Conservation (phyloP, 23 tunicate genomes). For the Clavelina lepadiformis region DNA sequence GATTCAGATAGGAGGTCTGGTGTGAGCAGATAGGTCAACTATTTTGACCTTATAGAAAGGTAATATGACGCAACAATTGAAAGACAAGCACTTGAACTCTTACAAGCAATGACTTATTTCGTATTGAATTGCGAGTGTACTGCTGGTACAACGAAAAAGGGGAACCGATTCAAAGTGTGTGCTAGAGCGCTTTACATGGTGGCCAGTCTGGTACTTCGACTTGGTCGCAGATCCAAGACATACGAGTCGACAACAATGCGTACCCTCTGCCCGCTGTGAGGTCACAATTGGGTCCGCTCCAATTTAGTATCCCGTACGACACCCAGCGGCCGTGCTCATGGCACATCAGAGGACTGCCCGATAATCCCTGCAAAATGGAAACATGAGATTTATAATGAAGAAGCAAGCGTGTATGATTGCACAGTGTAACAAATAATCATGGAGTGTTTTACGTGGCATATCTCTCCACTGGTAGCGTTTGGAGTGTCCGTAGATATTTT, state of each 20-base stretch:
- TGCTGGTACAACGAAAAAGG: no score
- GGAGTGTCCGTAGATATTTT: neutral
- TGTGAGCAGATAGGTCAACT: no score
- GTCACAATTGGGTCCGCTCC: slow-evolving; percentile 68
- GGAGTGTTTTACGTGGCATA: slow-evolving; percentile 1
- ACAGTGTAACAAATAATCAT: no score
- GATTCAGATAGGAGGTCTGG: no score
- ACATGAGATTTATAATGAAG: neutral
- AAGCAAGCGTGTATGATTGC: no score
- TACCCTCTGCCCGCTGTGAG: slow-evolving; percentile 48
- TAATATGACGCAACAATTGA: no score
- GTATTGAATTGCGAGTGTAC: no score
- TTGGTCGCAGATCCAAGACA: slow-evolving; percentile 52
- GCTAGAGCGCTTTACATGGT: no score
- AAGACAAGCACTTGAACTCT: no score
- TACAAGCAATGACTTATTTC: no score
- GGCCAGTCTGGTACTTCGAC: neutral
- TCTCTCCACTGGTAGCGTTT: neutral
- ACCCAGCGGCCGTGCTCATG: slow-evolving; percentile 80
- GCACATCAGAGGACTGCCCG: slow-evolving; percentile 68
- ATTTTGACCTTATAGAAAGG: no score
- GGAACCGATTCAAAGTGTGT: no score
- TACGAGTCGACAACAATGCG: slow-evolving; percentile 61
- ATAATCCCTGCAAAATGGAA: slow-evolving; percentile 45
- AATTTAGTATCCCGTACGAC: slow-evolving; percentile 73